A percentile compares a stretch with the other conserved stretches of the same genome.
These are phyloP conservation scores for Thymelicus sylvestris DNA, from an alignment of 2,888 invertebrate genomes.

Conservation along the genomic window DNA sequence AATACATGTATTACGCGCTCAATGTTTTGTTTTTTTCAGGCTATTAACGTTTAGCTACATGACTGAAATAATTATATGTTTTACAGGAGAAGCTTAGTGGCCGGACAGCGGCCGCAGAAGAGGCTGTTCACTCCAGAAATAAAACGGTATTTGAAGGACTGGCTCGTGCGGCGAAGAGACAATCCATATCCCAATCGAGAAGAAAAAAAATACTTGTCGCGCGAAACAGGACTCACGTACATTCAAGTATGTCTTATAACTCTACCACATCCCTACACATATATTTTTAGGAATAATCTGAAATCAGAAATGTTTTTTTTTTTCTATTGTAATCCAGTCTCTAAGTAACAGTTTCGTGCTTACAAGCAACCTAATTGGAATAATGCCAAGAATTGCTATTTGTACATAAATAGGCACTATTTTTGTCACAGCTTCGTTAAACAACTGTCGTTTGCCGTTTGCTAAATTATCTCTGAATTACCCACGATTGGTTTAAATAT, in stretches of 20 bases:
- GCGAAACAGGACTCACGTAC: conserved; percentile 90
- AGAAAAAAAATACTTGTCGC: conserved; percentile 89
- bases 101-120: conserved; percentile 87
- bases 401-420: conserved; percentile 83
- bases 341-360: conserved; percentile 64
- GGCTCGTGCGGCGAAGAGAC: conserved; percentile 90
- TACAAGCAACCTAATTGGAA: conserved; percentile 80
- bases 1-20: conserved; percentile 6
- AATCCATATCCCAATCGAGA: conserved; percentile 92
- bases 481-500: neutral
- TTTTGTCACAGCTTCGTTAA: conserved; percentile 77
- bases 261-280: conserved; percentile 14
- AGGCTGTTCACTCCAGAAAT: conserved; percentile 92
- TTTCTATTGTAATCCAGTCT: conserved; percentile 35
- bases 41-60: neutral
- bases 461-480: conserved; percentile 24
- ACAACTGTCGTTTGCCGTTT: conserved; percentile 44
- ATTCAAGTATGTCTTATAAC: conserved; percentile 85
- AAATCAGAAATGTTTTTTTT: conserved; percentile 35
- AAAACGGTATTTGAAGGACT: conserved; percentile 90
- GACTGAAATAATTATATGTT: conserved; percentile 23
- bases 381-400: conserved; percentile 77
- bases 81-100: conserved; percentile 83
- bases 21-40: conserved; percentile 16
- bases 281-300: conserved; percentile 30